Conservation (phyloP, 2,888 invertebrate species). For the Aphrophora alni region DNA sequence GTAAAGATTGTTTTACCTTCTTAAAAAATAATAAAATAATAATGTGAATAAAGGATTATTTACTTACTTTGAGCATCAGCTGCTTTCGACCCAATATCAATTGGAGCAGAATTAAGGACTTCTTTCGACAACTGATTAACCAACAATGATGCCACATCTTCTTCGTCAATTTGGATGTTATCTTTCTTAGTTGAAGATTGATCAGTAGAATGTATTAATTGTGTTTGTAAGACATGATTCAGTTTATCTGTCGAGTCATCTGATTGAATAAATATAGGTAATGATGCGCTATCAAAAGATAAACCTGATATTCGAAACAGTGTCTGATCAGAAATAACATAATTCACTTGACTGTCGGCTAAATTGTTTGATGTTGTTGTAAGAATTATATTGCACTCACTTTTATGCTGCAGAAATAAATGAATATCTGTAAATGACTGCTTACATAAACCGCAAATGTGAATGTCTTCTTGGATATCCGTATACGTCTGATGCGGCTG, state of each 20-base stretch:
- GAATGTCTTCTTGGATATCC: conserved; percentile 27
- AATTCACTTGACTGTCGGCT: conserved; percentile 1
- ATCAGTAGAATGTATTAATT: background rate
- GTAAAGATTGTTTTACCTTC: too few relatives aligned
- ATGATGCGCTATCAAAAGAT: background rate
- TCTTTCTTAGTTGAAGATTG: background rate
- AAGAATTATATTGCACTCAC: conserved; percentile 14
- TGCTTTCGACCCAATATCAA: background rate
- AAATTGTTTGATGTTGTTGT: conserved; percentile 6
- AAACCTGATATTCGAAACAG: background rate
- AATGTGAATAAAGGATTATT: too few relatives aligned
- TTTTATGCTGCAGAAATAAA: conserved; percentile 31
- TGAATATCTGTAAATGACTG: conserved; percentile 28
- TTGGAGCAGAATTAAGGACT: conserved; percentile 4
- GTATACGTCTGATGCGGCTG: background rate
- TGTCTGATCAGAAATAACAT: conserved; percentile 3
- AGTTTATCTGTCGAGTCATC: background rate
- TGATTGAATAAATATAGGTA: background rate
- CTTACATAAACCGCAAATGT: conserved; percentile 35
- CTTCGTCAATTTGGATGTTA: background rate
- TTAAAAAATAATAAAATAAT: too few relatives aligned
- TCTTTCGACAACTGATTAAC: conserved; percentile 19
- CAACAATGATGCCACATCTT: conserved; percentile 20
- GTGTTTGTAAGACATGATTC: background rate
- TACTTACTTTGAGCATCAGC: background rate